phyloP scores from a whole-genome alignment of 2,888 invertebrate genomes.

The Drosophila melanosoma region DNA sequence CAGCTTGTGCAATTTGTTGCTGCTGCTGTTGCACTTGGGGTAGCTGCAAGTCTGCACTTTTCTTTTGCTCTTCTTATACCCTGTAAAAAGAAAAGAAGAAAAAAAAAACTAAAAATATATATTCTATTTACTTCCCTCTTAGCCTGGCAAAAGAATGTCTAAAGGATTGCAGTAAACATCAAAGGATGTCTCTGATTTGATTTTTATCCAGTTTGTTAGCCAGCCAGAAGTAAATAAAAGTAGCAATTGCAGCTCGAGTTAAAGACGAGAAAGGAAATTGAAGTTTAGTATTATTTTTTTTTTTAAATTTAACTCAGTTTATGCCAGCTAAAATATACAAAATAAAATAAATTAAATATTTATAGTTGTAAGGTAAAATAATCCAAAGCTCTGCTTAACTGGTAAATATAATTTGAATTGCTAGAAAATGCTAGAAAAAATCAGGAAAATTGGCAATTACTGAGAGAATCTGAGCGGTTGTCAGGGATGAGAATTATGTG shows the following conservation, averaged over 20 bases:
- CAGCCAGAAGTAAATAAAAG: background rate
- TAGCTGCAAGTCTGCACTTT: constrained; percentile 13
- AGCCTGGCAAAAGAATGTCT: background rate
- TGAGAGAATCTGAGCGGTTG: background rate
- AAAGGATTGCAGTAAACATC: background rate
- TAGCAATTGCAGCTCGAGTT: background rate
- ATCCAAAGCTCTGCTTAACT: background rate
- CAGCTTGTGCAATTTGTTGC: constrained; percentile 49
- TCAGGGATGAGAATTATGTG: background rate
- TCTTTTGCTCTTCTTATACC: constrained; percentile 7
- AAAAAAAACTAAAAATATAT: background rate
- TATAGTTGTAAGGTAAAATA: background rate
- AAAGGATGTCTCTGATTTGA: background rate
- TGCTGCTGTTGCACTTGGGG: constrained; percentile 17
- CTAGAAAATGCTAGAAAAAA: background rate
- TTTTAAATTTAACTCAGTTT: background rate
- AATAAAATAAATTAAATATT: too few relatives aligned
- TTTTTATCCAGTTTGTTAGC: background rate
- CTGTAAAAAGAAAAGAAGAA: background rate
- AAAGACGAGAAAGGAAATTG: background rate
- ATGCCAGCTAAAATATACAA: background rate
- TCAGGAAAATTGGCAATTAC: background rate
- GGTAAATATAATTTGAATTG: background rate
- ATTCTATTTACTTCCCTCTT: background rate
- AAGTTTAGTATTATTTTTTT: background rate